Percentiles rank a stretch among this genome's conserved stretches.
These are phyloP conservation scores for Phoxinus dragarum DNA, from an alignment of 2,797 vertebrate species.

Conservation along the genomic window DNA sequence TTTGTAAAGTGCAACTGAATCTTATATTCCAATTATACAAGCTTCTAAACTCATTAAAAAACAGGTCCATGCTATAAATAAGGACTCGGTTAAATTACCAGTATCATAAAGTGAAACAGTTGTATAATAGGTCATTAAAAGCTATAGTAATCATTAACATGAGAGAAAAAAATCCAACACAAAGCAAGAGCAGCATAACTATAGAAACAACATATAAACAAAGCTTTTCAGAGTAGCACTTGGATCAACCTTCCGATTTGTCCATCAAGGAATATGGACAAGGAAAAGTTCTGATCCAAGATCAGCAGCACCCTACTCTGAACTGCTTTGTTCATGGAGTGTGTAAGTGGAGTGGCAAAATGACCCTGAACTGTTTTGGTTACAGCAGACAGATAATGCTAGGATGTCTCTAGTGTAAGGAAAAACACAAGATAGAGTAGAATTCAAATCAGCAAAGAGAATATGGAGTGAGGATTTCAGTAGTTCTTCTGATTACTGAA, in stretches of 20 bases:
- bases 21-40: conserved; percentile 42
- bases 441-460: conserved; percentile 43
- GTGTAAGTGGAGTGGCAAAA: conserved; percentile 68
- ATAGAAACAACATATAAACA: conserved; percentile 9
- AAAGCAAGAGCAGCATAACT: conserved; percentile 16
- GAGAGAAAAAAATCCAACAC: conserved; percentile 46
- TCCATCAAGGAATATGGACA: conserved; percentile 53
- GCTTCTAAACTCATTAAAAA: conserved; percentile 35
- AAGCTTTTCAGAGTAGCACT: conserved; percentile 20
- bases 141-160: conserved; percentile 29
- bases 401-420: conserved; percentile 73
- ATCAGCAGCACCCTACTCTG: conserved; percentile 38
- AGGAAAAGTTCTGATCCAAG: conserved; percentile 54
- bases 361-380: conserved; percentile 98
- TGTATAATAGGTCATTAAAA: conserved; percentile 37
- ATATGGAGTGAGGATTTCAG: conserved; percentile 31
- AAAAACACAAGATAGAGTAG: conserved; percentile 51
- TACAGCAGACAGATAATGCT: conserved; percentile 88
- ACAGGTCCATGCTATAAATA: conserved; percentile 54
- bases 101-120: conserved; percentile 27
- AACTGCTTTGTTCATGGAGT: conserved; percentile 86
- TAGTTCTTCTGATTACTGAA: conserved; percentile 36
- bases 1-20: conserved; percentile 58
- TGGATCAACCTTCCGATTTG: conserved; percentile 15
- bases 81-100: conserved; percentile 39